These are phyloP conservation scores for Chunga burmeisteri DNA, from an alignment of 2,113 vertebrate genomes.

Conservation along the genomic window DNA sequence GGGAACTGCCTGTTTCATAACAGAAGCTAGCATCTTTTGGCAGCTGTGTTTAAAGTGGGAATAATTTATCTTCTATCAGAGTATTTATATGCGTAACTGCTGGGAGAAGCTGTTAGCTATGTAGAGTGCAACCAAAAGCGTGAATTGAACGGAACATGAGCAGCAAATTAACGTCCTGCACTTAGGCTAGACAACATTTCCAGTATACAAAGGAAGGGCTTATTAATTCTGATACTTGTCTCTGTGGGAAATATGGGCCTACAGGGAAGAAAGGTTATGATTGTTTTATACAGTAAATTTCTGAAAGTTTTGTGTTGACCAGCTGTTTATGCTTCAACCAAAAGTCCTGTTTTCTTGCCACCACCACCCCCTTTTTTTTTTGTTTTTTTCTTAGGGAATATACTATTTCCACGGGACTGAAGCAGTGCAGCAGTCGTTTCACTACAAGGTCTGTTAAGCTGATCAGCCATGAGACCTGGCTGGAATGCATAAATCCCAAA, in stretches of 20 bases:
- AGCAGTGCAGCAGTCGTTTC: slow-evolving; percentile 58
- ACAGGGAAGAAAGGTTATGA: neutral
- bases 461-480: slow-evolving; percentile 51
- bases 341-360: slow-evolving; percentile 47
- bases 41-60: neutral
- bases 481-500: slow-evolving; percentile 50
- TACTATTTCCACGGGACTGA: slow-evolving; percentile 52
- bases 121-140: neutral
- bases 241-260: neutral
- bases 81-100: neutral
- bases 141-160: neutral
- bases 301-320: slow-evolving; percentile 47
- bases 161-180: neutral
- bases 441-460: slow-evolving; percentile 61
- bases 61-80: neutral
- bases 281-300: slow-evolving; percentile 28
- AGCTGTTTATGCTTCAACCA: slow-evolving; percentile 41
- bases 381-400: slow-evolving; percentile 38
- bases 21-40: neutral
- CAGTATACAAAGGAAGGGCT: neutral
- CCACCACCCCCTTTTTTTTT: slow-evolving; percentile 28
- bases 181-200: neutral
- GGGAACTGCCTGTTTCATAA: neutral
- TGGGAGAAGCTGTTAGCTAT: neutral
- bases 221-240: neutral